Conservation (phyloP, 2,797 vertebrate genomes). For the Chiroxiphia lanceolata region DNA sequence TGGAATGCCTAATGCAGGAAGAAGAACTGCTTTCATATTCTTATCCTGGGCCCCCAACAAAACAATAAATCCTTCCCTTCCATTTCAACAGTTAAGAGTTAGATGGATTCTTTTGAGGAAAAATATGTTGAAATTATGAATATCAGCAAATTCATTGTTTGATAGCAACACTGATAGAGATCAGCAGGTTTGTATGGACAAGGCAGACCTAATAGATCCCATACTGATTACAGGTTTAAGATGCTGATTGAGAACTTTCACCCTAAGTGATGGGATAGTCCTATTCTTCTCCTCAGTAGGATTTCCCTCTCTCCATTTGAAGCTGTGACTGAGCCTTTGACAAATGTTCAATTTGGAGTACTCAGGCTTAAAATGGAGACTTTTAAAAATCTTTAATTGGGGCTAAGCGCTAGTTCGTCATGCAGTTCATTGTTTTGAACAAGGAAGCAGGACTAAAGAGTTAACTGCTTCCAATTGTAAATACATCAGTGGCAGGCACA, state of each 20-base stretch:
- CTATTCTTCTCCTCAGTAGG: conserved; percentile 43
- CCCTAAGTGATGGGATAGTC: neutral
- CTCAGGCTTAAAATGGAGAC: conserved; percentile 59
- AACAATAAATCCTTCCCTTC: neutral
- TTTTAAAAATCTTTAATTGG: conserved; percentile 63
- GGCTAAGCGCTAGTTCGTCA: conserved; percentile 34
- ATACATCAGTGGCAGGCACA: conserved; percentile 47
- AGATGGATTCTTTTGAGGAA: neutral
- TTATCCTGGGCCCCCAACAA: neutral
- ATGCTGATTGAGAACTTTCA: conserved; percentile 49
- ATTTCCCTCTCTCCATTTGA: conserved; percentile 42
- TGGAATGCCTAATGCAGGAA: neutral
- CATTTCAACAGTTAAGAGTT: neutral
- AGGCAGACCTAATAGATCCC: neutral
- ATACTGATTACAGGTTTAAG: neutral
- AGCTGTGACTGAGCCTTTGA: conserved; percentile 45
- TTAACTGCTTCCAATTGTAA: conserved; percentile 70
- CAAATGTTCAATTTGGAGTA: conserved; percentile 54
- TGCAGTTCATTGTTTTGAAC: conserved; percentile 52
- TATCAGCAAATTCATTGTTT: neutral
- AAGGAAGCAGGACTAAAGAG: conserved; percentile 59
- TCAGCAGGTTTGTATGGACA: neutral
- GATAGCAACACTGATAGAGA: neutral
- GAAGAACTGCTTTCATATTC: neutral
- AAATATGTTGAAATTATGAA: neutral